Evolutionary conservation across 1,140 invertebrate genomes (phyloP), one percentile per base, ranked within the genome.

Genomic region (Drosophila kepulauana): DNA sequence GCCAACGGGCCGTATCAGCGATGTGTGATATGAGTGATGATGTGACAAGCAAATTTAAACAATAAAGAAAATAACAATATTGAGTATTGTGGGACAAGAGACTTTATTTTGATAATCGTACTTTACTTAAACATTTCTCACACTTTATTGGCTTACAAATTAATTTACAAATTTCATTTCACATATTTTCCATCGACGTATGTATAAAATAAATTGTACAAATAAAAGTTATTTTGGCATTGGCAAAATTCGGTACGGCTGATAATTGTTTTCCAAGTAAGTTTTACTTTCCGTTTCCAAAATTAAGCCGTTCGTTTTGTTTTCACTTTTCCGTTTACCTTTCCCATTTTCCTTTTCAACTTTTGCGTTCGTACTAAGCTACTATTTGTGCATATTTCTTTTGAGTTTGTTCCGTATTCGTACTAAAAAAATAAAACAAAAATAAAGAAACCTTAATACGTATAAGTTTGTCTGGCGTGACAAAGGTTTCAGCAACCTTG

Each of bases 211-310:
- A 87, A 81, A 81, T 73, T 46, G 38, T 61, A 71, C 74, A 57
- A 72, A 43, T 13, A 43, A 43, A 74, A 92, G 91, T 92, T 89
- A 56, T 91, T 76, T 85, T 89, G 84, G 72, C 85, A 82, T 86
- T 86, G 78, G 75, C 74, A 75, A 92, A 91, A 82, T 82, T 89
- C 78, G 79, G 78, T 74, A 75, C 71, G 75, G 88, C 89, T 68
- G 91, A 92, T 81, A 92, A 92, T 92, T 92, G 91, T 79, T 92
- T 92, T 91, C 91, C 91, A 92, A 89, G 91, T 92, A 92, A 92
- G 91, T 92, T 88, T 72, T 61, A 51, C 49, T 75, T 80, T 62
- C 38, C 33, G 35, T 66, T 51, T 25, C 43, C 46, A 61, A 71
- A 82, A 77, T 82, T 68, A 65, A 46, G 52, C 64, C 58, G 72